Evolutionary conservation across 2,113 vertebrate genomes (phyloP).

Genomic region (Seriola aureovittata): DNA sequence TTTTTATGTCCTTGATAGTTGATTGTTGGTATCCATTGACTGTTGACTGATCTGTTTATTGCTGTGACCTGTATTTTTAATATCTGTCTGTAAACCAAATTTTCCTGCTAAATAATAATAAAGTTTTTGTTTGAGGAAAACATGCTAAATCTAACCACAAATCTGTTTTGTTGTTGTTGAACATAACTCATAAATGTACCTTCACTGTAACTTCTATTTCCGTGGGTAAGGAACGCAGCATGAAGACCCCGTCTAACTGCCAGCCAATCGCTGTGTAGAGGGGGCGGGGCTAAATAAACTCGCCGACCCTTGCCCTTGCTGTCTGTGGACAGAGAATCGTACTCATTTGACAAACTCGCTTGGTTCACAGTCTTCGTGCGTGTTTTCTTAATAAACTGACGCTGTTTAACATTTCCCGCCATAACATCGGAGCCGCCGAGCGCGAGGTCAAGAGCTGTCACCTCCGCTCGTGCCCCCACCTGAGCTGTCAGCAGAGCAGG

Average conservation of each 20-base stretch:
- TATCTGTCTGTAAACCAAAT: too few relatives aligned
- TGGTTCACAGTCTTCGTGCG: too few relatives aligned
- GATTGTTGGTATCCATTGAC: too few relatives aligned
- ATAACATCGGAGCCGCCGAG: rapidly evolving
- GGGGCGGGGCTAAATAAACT: constrained; percentile 51
- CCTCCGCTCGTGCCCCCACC: neutral
- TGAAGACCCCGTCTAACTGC: rapidly evolving
- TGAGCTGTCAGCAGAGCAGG: neutral
- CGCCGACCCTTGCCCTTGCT: neutral
- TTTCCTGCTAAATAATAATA: too few relatives aligned
- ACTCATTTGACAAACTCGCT: neutral
- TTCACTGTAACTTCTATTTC: neutral
- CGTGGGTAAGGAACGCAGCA: constrained; percentile 1
- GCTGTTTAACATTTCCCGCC: neutral
- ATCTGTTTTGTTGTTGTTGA: too few relatives aligned
- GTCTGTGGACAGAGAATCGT: neutral
- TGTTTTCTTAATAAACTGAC: neutral
- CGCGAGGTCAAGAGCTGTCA: neutral
- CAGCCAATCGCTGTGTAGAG: constrained; percentile 24
- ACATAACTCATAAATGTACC: neutral
- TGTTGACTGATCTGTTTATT: too few relatives aligned
- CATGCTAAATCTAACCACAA: too few relatives aligned
- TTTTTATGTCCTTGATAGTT: too few relatives aligned
- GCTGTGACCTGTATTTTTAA: too few relatives aligned
- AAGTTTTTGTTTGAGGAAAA: too few relatives aligned